These are phyloP conservation scores for Tylochromis polylepis DNA, from an alignment of 2,113 vertebrate genomes.

Conservation along the genomic window DNA sequence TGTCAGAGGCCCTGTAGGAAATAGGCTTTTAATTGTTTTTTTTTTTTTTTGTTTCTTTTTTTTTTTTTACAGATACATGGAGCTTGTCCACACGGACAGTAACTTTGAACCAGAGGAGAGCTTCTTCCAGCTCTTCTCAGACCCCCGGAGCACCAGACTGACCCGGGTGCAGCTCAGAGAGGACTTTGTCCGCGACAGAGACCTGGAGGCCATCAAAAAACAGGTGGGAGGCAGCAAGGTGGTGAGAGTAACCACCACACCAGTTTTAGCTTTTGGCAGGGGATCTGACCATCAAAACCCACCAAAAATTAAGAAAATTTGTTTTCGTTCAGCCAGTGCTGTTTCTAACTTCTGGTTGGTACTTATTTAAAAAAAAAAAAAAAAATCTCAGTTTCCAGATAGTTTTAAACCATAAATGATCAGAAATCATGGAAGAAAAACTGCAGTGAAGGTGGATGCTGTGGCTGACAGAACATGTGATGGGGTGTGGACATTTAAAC, in stretches of 20 bases:
- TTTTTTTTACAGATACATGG: conserved; percentile 81
- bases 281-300: not conserved
- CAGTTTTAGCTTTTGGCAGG: not conserved
- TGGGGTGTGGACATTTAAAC: not conserved
- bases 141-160: conserved; percentile 90
- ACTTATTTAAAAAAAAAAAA: not conserved
- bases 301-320: not conserved
- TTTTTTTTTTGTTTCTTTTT: not conserved
- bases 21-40: not conserved
- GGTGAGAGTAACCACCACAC: not conserved
- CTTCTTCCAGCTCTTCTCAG: conserved; percentile 94
- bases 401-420: not conserved
- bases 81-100: conserved; percentile 89
- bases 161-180: conserved; percentile 88
- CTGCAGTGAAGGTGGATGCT: not conserved
- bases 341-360: not conserved
- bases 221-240: conserved; percentile 74
- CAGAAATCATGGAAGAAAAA: not conserved
- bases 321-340: not conserved
- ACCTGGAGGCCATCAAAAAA: conserved; percentile 91
- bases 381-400: not conserved
- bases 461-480: not conserved
- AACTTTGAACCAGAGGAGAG: conserved; percentile 87
- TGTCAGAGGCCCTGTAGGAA: not conserved
- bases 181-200: conserved; percentile 87